phyloP scores from a whole-genome alignment of 2,888 invertebrate species.

The Cephus spinipes region DNA sequence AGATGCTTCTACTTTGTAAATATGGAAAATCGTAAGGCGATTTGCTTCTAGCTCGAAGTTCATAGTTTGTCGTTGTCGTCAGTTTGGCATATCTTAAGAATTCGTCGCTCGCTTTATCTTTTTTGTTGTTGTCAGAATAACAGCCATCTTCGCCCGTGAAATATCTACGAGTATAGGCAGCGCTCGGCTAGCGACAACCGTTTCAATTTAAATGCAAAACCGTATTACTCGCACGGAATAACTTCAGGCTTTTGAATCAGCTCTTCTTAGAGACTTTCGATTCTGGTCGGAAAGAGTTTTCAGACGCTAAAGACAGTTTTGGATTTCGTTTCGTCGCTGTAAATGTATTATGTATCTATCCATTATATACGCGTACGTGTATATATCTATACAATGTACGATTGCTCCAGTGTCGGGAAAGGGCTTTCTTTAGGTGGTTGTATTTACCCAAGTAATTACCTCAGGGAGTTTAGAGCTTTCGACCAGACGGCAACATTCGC shows the following conservation, averaged over 20 bases:
- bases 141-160: background rate
- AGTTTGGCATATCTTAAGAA: background rate
- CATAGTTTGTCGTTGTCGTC: background rate
- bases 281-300: background rate
- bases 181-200: background rate
- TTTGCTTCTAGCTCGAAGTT: background rate
- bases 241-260: background rate
- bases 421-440: background rate
- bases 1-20: background rate
- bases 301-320: background rate
- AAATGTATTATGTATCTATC: too few species aligned
- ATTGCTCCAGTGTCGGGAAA: background rate
- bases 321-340: background rate
- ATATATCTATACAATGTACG: background rate
- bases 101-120: background rate
- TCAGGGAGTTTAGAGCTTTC: background rate
- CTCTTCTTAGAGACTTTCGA: background rate
- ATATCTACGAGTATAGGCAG: background rate
- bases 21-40: background rate
- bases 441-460: background rate
- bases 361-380: too few species aligned
- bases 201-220: background rate
- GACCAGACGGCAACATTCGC: background rate
- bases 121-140: background rate
- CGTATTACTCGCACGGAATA: background rate